Conservation (phyloP, 1,140 invertebrate species). For the Hyphantria cunea region DNA sequence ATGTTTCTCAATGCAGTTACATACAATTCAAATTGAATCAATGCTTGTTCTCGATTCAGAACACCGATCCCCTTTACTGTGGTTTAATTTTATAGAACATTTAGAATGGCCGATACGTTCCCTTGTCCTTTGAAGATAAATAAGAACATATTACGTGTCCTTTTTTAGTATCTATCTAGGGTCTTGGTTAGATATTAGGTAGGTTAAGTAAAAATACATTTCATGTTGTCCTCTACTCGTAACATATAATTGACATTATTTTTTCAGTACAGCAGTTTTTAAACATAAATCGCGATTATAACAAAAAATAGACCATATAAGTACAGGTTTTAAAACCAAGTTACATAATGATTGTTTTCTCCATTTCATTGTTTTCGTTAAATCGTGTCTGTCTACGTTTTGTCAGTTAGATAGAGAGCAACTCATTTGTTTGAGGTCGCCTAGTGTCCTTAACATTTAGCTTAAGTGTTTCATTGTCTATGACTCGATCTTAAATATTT, state of each 20-base stretch:
- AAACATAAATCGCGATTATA: too few species aligned
- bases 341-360: too few species aligned
- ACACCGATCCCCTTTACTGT: constrained; percentile 25
- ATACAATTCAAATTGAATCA: constrained; percentile 29
- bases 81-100: constrained; percentile 34
- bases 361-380: neutral
- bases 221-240: too few species aligned
- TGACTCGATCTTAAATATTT: too few species aligned
- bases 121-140: constrained; percentile 32
- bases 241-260: too few species aligned
- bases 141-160: constrained; percentile 12
- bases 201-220: constrained; percentile 1
- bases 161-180: neutral
- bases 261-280: too few species aligned
- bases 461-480: neutral
- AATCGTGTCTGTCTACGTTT: neutral
- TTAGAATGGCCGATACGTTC: constrained; percentile 37
- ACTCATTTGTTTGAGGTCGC: neutral
- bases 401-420: neutral
- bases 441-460: constrained; percentile 17
- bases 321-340: too few species aligned
- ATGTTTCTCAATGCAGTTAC: constrained; percentile 28
- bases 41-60: constrained; percentile 29
- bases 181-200: too few species aligned
- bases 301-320: too few species aligned